Percentiles rank a stretch among this genome's conserved stretches.
Conservation (phyloP, 1,140 invertebrate species). For the Heliconius nattereri region DNA sequence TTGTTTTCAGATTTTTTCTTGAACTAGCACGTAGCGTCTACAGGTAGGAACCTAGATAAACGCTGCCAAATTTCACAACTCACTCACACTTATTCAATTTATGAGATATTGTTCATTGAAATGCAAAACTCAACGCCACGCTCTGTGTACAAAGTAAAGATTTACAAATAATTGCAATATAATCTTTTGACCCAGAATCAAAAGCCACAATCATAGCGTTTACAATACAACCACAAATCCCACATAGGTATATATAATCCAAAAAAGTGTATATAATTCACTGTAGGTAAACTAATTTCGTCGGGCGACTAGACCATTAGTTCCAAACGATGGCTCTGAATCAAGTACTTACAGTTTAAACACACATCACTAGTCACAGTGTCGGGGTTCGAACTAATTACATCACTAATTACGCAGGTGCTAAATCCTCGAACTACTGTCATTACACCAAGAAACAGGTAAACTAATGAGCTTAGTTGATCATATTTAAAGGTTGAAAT, state of each 20-base stretch:
- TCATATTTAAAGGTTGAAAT: neutral
- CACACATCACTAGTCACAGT: conserved; percentile 14
- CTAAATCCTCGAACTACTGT: conserved; percentile 14
- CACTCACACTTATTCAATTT: too few relatives aligned
- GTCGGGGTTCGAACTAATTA: conserved; percentile 14
- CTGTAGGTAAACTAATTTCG: conserved; percentile 1
- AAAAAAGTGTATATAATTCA: neutral
- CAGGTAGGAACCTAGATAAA: too few relatives aligned
- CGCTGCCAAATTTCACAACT: too few relatives aligned
- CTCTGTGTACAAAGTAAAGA: too few relatives aligned
- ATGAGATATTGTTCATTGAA: too few relatives aligned
- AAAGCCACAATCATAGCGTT: neutral
- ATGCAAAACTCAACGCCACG: too few relatives aligned
- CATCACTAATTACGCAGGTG: conserved; percentile 14
- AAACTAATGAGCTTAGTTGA: neutral
- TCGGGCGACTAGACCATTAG: neutral
- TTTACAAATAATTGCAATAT: too few relatives aligned
- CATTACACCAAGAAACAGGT: neutral
- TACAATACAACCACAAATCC: neutral
- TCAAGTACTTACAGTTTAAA: conserved; percentile 8
- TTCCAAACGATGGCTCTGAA: conserved; percentile 12
- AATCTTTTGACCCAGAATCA: too few relatives aligned
- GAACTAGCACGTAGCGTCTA: too few relatives aligned
- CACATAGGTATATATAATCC: neutral
- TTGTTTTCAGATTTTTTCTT: too few relatives aligned